Percentiles rank a stretch among this genome's conserved stretches.
Conservation (phyloP, 2,888 invertebrate genomes). For the Epinotia demarniana region DNA sequence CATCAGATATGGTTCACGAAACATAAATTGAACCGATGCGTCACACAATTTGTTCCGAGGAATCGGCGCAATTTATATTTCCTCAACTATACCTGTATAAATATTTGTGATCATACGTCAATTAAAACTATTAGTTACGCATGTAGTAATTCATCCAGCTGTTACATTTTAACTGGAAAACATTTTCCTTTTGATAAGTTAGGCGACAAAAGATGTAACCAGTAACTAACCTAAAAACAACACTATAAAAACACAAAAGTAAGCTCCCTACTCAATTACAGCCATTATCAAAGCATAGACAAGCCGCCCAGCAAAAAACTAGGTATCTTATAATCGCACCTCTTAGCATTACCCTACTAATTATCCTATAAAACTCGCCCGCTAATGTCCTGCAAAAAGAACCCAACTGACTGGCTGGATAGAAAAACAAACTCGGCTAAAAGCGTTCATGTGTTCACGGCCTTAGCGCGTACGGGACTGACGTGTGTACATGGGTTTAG, state of each 20-base stretch:
- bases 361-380: slow-evolving; percentile 28
- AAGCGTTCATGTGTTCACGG: slow-evolving; percentile 45
- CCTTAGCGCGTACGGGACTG: slow-evolving; percentile 27
- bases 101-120: too few species aligned
- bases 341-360: slow-evolving; percentile 38
- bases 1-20: too few species aligned
- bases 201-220: neutral
- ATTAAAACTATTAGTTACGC: too few species aligned
- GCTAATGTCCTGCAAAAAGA: slow-evolving; percentile 36
- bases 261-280: neutral
- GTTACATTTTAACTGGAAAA: too few species aligned
- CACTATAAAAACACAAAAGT: neutral
- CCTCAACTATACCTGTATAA: too few species aligned
- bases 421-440: slow-evolving; percentile 38
- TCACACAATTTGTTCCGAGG: too few species aligned
- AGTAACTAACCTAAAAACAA: neutral
- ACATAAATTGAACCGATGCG: too few species aligned
- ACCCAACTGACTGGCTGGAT: slow-evolving; percentile 17
- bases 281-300: slow-evolving; percentile 16
- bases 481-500: slow-evolving; percentile 30
- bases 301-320: slow-evolving; percentile 9
- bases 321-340: slow-evolving; percentile 36
- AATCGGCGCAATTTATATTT: too few species aligned
- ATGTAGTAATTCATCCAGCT: too few species aligned
- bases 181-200: neutral